These are phyloP conservation scores for Nyctibius bracteatus DNA, from an alignment of 2,113 vertebrate species.

Conservation along the genomic window DNA sequence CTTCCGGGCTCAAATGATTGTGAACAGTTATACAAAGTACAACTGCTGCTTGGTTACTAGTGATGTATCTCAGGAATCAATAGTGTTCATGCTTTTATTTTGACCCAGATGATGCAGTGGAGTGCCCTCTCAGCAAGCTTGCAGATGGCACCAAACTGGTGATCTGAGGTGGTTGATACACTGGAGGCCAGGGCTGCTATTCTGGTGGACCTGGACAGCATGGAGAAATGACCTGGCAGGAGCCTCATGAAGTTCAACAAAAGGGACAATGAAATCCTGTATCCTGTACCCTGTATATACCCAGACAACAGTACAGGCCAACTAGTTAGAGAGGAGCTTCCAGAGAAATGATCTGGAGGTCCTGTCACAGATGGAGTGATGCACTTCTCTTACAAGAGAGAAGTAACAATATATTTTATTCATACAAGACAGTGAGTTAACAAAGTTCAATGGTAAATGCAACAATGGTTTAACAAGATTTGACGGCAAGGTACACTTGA, in stretches of 20 bases:
- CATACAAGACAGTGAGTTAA: not conserved
- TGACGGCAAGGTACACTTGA: not conserved
- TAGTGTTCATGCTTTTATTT: not conserved
- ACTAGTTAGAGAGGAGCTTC: not conserved
- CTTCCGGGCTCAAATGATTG: not conserved
- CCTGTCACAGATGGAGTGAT: not conserved
- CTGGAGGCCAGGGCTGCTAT: not conserved
- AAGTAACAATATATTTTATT: not conserved
- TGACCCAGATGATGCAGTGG: not conserved
- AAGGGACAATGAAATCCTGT: not conserved
- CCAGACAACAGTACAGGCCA: not conserved
- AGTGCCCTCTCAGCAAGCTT: not conserved
- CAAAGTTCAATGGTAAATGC: not conserved
- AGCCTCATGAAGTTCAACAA: not conserved
- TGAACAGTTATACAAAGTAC: not conserved
- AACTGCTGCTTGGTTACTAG: not conserved
- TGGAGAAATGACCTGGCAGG: not conserved
- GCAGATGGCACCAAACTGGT: not conserved
- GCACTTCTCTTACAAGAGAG: not conserved
- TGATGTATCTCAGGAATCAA: not conserved
- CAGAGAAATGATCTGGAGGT: not conserved
- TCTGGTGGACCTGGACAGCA: not conserved
- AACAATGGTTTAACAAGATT: not conserved
- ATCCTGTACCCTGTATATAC: not conserved
- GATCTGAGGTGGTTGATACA: not conserved